phyloP scores from a whole-genome alignment of 2,888 invertebrate genomes.

The Scrobipalpa atriplicella region DNA sequence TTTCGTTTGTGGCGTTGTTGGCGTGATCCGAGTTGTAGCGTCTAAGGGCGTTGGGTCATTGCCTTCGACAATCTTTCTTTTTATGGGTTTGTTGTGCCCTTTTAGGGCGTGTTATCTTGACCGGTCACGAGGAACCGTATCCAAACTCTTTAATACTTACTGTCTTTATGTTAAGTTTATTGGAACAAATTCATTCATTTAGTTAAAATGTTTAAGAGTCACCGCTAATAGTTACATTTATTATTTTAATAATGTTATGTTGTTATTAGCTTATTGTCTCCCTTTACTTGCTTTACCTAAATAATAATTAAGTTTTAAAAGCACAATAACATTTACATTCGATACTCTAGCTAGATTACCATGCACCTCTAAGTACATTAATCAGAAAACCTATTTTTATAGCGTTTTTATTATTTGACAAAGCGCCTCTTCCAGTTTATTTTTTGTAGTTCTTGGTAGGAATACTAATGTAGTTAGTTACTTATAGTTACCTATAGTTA shows the following conservation, averaged over 20 bases:
- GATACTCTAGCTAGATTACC: no score
- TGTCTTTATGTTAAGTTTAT: not conserved
- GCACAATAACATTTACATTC: no score
- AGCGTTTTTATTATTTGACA: no score
- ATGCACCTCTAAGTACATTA: no score
- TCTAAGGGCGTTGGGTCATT: constrained; percentile 15
- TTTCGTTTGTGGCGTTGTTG: not conserved
- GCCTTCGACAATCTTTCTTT: constrained; percentile 24
- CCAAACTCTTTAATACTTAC: not conserved
- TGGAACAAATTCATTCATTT: not conserved
- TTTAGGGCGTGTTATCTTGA: not conserved
- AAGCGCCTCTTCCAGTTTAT: not conserved
- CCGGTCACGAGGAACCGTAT: not conserved
- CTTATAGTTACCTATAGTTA: no score
- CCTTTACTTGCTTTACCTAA: no score
- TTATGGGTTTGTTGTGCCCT: constrained; percentile 26
- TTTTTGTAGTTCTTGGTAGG: not conserved
- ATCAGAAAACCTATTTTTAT: no score
- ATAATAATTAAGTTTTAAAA: no score
- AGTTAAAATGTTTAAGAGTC: not conserved
- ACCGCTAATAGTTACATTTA: no score
- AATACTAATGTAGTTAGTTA: no score
- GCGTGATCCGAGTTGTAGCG: not conserved
- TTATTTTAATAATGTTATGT: no score
- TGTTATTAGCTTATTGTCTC: no score